Percentiles rank a stretch among this genome's conserved stretches.
Evolutionary conservation across 1,140 invertebrate genomes (phyloP).

Genomic region (Lepeophtheirus salmonis): DNA sequence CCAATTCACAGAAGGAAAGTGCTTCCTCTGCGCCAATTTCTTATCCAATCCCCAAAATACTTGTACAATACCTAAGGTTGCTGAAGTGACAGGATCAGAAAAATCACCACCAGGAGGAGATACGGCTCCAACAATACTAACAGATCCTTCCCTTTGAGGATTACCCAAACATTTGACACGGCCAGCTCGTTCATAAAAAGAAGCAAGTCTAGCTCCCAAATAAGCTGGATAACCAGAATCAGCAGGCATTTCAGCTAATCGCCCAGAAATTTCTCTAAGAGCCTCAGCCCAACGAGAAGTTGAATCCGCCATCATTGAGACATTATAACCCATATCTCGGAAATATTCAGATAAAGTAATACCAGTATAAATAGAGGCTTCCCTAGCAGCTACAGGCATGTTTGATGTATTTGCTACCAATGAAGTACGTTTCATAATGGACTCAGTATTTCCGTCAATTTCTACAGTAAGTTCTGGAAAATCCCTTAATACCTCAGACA

Average conservation of each 20-base stretch:
- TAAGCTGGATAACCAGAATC: conserved; percentile 97
- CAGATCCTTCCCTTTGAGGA: conserved; percentile 89
- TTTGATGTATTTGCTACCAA: conserved; percentile 99
- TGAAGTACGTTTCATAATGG: conserved; percentile 98
- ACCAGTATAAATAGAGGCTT: conserved; percentile 98
- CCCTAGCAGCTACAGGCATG: conserved; percentile 99
- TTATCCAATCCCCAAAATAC: conserved; percentile 99
- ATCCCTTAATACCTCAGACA: conserved; percentile 65
- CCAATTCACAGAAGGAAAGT: conserved; percentile 99
- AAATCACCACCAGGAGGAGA: conserved; percentile 99
- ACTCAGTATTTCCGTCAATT: conserved; percentile 83
- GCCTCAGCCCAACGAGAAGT: conserved; percentile 99
- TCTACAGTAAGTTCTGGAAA: conserved; percentile 95
- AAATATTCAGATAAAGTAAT: conserved; percentile 98
- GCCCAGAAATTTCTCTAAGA: conserved; percentile 97
- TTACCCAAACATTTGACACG: conserved; percentile 73
- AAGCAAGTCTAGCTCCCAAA: conserved; percentile 86
- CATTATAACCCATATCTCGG: conserved; percentile 96
- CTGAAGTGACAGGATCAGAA: conserved; percentile 97
- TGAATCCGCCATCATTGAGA: conserved; percentile 99
- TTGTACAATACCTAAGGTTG: conserved; percentile 96
- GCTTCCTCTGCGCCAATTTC: conserved; percentile 95
- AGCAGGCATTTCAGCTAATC: conserved; percentile 99
- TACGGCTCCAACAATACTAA: conserved; percentile 98
- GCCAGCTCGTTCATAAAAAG: conserved; percentile 98